Conservation (phyloP, 2,888 invertebrate genomes). For the Pyrrhia umbra region DNA sequence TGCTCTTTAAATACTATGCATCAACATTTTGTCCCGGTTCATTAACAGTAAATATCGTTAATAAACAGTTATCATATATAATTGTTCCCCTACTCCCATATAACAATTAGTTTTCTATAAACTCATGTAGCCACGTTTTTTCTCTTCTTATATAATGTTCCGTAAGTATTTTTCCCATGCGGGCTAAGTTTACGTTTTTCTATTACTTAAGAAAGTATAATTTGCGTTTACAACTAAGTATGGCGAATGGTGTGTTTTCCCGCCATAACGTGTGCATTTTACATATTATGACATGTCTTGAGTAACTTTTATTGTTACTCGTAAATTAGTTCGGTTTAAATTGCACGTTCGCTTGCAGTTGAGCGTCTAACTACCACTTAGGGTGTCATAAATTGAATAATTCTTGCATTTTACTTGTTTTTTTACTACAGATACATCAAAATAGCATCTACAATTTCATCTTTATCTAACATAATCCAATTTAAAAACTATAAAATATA, state of each 20-base stretch:
- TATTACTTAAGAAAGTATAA: conserved; percentile 53
- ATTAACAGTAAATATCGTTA: conserved; percentile 25
- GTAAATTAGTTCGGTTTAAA: conserved; percentile 41
- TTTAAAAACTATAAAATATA: neutral
- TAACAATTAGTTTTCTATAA: conserved; percentile 35
- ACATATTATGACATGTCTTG: conserved; percentile 52
- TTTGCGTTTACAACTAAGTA: conserved; percentile 58
- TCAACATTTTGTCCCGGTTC: conserved; percentile 9
- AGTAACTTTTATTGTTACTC: conserved; percentile 55
- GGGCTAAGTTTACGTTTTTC: conserved; percentile 39
- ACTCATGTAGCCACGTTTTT: conserved; percentile 29
- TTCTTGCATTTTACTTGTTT: neutral
- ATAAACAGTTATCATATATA: conserved; percentile 25
- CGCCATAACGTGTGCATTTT: conserved; percentile 40
- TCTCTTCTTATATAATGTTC: conserved; percentile 27
- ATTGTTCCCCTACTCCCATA: conserved; percentile 34
- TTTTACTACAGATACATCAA: conserved; percentile 3
- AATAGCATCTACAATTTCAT: neutral
- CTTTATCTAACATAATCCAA: neutral
- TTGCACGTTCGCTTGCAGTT: conserved; percentile 20
- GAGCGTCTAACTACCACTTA: conserved; percentile 19
- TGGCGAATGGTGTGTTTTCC: conserved; percentile 50
- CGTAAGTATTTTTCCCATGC: conserved; percentile 51
- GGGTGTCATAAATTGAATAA: conserved; percentile 20
- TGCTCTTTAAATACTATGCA: neutral